phyloP scores from a whole-genome alignment of 1,140 invertebrate species.

The Drosophila guanche region DNA sequence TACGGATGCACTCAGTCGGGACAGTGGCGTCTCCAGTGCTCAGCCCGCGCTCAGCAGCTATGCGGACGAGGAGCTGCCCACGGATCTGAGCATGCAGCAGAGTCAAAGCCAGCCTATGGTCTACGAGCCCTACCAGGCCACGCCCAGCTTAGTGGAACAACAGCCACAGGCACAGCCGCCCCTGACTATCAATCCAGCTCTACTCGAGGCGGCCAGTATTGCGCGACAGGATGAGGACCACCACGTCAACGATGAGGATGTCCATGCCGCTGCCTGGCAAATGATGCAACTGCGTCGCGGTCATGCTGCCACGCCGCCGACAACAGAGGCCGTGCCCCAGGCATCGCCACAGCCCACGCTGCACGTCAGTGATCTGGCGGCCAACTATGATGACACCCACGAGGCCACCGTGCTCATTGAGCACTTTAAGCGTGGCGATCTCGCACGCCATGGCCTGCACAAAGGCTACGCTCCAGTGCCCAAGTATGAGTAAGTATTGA shows the following conservation, averaged over 20 bases:
- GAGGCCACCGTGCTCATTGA: constrained; percentile 77
- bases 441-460: constrained; percentile 70
- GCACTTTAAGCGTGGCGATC: constrained; percentile 74
- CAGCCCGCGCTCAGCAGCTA: constrained; percentile 43
- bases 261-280: constrained; percentile 61
- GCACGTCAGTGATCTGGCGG: constrained; percentile 64
- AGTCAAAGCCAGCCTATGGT: constrained; percentile 13
- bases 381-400: constrained; percentile 75
- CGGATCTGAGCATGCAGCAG: constrained; percentile 77
- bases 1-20: constrained; percentile 68
- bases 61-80: constrained; percentile 72
- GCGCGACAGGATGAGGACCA: constrained; percentile 55
- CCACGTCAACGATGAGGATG: constrained; percentile 50
- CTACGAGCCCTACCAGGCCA: constrained; percentile 37
- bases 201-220: constrained; percentile 84
- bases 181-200: constrained; percentile 84
- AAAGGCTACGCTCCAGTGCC: constrained; percentile 78
- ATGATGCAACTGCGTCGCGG: constrained; percentile 70
- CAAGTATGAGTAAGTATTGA: constrained; percentile 74
- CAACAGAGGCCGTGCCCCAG: constrained; percentile 17
- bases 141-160: constrained; percentile 30
- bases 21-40: constrained; percentile 71
- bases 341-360: constrained; percentile 37
- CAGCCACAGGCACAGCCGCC: constrained; percentile 37
- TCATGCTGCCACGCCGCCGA: constrained; percentile 35